Conservation (phyloP, 2,797 vertebrate genomes). For the Somateria mollissima region DNA sequence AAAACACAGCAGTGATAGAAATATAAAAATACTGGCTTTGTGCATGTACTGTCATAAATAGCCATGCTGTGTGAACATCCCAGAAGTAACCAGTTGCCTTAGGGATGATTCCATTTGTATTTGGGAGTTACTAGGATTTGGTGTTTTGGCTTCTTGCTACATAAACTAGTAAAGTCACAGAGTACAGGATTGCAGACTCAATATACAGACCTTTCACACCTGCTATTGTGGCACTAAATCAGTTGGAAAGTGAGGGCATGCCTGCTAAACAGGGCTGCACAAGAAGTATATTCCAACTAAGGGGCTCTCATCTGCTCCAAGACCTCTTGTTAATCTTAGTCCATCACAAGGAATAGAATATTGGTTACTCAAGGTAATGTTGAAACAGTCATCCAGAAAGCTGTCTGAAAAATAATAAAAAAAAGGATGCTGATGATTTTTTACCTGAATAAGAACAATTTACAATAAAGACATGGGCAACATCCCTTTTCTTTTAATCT, state of each 20-base stretch:
- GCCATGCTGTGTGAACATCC: neutral
- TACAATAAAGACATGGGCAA: neutral
- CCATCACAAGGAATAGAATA: neutral
- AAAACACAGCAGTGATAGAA: neutral
- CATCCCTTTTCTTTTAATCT: neutral
- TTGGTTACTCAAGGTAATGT: neutral
- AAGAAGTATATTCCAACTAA: neutral
- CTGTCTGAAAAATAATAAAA: neutral
- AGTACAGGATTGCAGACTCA: neutral
- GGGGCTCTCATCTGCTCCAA: neutral
- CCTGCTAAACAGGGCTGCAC: neutral
- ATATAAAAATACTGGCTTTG: neutral
- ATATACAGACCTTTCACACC: neutral
- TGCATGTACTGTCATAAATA: neutral
- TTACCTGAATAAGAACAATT: neutral
- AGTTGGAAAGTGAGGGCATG: too few relatives aligned
- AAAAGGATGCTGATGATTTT: neutral
- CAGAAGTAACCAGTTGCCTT: neutral
- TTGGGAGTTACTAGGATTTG: neutral
- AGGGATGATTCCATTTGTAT: accelerated
- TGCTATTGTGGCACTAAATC: neutral
- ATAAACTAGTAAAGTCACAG: neutral
- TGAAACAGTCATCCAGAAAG: neutral
- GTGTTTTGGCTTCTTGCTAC: neutral
- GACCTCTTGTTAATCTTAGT: neutral